Conservation (phyloP, 2,888 invertebrate genomes). For the Abrostola triplasia region DNA sequence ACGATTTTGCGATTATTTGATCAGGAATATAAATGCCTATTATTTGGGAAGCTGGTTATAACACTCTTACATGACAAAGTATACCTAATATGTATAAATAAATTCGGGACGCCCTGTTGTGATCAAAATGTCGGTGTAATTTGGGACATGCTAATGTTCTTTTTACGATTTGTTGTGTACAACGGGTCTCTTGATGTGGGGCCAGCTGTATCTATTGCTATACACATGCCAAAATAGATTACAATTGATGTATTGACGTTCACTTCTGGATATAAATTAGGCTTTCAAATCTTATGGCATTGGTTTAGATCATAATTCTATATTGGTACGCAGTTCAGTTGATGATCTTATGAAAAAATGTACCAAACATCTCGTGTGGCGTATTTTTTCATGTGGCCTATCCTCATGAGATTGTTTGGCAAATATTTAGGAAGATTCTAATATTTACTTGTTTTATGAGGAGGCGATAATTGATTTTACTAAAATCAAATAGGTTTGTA, state of each 20-base stretch:
- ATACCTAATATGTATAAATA: slow-evolving; percentile 26
- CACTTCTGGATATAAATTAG: slow-evolving; percentile 40
- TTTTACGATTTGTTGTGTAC: slow-evolving; percentile 77
- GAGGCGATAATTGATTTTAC: too few species aligned
- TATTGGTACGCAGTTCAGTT: background rate
- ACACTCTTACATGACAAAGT: slow-evolving; percentile 2
- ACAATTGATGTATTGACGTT: slow-evolving; percentile 55
- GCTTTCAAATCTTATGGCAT: slow-evolving; percentile 47
- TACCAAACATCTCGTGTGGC: too few species aligned
- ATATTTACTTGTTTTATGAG: too few species aligned
- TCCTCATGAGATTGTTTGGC: too few species aligned
- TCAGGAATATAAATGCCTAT: too few species aligned
- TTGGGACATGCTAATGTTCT: slow-evolving; percentile 72
- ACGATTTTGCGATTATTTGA: too few species aligned
- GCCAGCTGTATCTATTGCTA: slow-evolving; percentile 60
- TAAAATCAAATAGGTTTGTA: too few species aligned
- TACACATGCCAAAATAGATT: slow-evolving; percentile 48
- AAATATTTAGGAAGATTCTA: too few species aligned
- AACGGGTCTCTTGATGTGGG: slow-evolving; percentile 72
- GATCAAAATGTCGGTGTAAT: slow-evolving; percentile 63
- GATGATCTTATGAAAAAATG: background rate
- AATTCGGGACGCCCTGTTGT: slow-evolving; percentile 61
- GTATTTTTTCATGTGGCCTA: too few species aligned
- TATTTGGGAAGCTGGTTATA: too few species aligned
- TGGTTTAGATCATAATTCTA: background rate